A percentile compares a stretch with the other conserved stretches of the same genome.
phyloP scores from a whole-genome alignment of 2,797 vertebrate genomes.

The Coregonus sp. region DNA sequence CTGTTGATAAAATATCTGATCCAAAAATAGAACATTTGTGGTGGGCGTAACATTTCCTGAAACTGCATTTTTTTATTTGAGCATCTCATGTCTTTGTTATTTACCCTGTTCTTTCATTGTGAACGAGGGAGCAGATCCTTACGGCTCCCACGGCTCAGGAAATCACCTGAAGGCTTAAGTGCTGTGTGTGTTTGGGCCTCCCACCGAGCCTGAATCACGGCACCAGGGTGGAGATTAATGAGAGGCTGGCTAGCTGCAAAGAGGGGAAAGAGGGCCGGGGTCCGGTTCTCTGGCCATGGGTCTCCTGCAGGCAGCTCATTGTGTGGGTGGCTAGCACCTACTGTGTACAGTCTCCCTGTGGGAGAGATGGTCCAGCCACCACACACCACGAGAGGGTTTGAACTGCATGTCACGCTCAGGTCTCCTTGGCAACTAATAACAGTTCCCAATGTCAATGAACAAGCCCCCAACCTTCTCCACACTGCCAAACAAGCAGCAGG shows the following conservation, averaged over 20 bases:
- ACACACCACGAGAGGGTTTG: conserved; percentile 16
- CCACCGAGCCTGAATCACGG: conserved; percentile 46
- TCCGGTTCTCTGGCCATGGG: conserved; percentile 2
- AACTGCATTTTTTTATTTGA: not conserved
- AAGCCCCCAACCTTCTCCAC: conserved; percentile 10
- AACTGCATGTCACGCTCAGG: conserved; percentile 12
- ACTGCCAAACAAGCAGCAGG: conserved; percentile 8
- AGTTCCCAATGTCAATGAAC: not conserved
- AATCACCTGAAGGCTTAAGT: conserved; percentile 30
- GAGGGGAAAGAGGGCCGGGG: conserved; percentile 12
- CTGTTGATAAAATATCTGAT: not conserved
- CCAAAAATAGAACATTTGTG: not conserved
- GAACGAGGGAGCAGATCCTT: conserved; percentile 7
- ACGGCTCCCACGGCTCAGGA: conserved; percentile 26
- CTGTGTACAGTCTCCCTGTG: conserved; percentile 46
- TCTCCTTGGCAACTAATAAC: conserved; percentile 46
- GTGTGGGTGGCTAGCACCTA: conserved; percentile 53
- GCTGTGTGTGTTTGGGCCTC: conserved; percentile 34
- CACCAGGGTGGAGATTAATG: conserved; percentile 39
- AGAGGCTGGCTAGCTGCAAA: conserved; percentile 31
- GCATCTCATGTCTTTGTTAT: not conserved
- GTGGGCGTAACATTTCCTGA: not conserved
- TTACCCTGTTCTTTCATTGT: not conserved
- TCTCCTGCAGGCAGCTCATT: conserved; percentile 53
- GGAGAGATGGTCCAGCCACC: conserved; percentile 37